phyloP scores from a whole-genome alignment of 2,888 invertebrate genomes.

The Dendrolimus pini region DNA sequence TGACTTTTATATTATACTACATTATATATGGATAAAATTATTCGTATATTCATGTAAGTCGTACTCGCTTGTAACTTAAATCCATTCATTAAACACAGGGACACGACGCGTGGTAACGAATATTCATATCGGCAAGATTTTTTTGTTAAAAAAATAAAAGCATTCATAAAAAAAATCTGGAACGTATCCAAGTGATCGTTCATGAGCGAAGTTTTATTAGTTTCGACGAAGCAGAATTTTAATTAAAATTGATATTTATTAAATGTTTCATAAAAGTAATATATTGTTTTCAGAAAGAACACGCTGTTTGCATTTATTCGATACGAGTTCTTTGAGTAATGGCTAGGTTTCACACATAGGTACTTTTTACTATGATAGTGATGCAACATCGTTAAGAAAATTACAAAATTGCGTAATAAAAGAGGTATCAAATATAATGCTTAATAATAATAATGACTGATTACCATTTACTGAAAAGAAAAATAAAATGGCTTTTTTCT shows the following conservation, averaged over 20 bases:
- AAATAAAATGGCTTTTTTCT: too few relatives aligned
- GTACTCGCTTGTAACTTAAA: neutral
- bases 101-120: constrained; percentile 57
- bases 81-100: constrained; percentile 16
- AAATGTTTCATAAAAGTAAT: constrained; percentile 14
- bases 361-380: too few relatives aligned
- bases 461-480: too few relatives aligned
- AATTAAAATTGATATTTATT: constrained; percentile 46
- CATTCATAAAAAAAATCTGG: constrained; percentile 57
- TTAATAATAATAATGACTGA: too few relatives aligned
- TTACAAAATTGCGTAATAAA: too few relatives aligned
- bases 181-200: constrained; percentile 42
- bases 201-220: constrained; percentile 39
- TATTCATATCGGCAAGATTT: constrained; percentile 52
- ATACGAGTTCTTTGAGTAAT: neutral
- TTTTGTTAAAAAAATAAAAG: constrained; percentile 27
- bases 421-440: too few relatives aligned
- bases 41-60: too few relatives aligned
- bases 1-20: too few relatives aligned
- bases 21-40: too few relatives aligned
- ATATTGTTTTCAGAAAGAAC: constrained; percentile 8
- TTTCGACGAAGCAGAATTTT: constrained; percentile 39
- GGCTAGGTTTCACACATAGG: too few relatives aligned
- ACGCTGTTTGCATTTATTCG: constrained; percentile 7
- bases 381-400: too few relatives aligned